These are phyloP conservation scores for Chauna torquata DNA, from an alignment of 2,113 vertebrate genomes.

Conservation along the genomic window DNA sequence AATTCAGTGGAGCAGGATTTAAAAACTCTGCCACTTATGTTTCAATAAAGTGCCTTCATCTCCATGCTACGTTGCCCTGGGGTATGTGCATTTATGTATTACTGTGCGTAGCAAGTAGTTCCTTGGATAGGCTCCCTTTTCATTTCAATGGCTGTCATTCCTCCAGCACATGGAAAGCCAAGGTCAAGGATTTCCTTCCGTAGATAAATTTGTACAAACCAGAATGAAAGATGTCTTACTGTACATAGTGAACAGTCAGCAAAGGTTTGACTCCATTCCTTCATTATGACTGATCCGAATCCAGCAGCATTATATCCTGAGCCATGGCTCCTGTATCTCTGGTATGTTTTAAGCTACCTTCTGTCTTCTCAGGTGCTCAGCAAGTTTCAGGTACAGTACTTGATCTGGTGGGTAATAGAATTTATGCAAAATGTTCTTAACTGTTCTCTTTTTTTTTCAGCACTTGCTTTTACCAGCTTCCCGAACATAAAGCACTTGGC, in stretches of 20 bases:
- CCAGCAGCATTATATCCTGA: accelerated
- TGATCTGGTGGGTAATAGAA: not conserved
- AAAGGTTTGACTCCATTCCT: not conserved
- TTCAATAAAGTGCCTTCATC: not conserved
- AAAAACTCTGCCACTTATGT: not conserved
- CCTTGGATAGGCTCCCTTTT: not conserved
- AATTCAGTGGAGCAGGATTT: not conserved
- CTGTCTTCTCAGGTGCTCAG: not conserved
- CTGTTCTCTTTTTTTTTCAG: constrained; percentile 5
- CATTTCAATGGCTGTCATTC: not conserved
- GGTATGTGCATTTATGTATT: not conserved
- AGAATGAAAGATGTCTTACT: accelerated
- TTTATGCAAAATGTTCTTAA: not conserved
- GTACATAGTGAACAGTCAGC: accelerated
- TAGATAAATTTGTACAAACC: not conserved
- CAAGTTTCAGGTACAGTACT: not conserved
- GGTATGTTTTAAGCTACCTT: not conserved
- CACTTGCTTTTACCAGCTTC: not conserved
- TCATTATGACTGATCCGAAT: not conserved
- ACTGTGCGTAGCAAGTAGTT: not conserved
- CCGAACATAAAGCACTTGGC: not conserved
- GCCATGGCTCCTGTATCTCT: not conserved
- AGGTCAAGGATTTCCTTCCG: not conserved
- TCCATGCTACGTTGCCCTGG: not conserved
- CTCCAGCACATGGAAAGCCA: not conserved